Evolutionary conservation across 2,113 vertebrate genomes (phyloP).

Genomic region (Isurus oxyrinchus): DNA sequence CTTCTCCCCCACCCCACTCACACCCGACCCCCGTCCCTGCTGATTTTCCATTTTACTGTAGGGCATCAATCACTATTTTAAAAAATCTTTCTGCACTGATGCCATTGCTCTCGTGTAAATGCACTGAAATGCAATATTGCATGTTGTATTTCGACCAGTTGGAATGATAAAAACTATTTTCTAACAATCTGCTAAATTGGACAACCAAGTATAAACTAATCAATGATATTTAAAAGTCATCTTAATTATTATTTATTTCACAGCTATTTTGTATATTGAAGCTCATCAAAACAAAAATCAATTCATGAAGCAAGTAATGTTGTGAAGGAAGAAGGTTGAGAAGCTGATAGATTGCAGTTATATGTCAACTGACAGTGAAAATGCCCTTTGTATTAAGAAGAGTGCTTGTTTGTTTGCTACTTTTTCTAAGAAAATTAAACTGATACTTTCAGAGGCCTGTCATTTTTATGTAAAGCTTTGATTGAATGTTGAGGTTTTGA

Average conservation of each 20-base stretch:
- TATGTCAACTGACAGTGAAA: neutral
- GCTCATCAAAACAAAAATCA: slow-evolving; percentile 6
- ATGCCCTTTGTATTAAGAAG: neutral
- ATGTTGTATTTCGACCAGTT: neutral
- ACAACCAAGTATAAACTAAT: neutral
- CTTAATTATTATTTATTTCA: neutral
- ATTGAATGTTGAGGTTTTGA: neutral
- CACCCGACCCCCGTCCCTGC: too few relatives aligned
- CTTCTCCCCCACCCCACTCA: too few relatives aligned
- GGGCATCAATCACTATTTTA: too few relatives aligned
- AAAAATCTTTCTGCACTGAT: too few relatives aligned
- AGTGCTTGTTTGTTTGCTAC: neutral
- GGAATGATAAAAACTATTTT: neutral
- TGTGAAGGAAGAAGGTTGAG: neutral
- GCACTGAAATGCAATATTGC: neutral
- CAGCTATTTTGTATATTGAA: neutral
- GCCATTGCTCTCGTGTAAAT: neutral
- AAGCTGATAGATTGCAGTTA: slow-evolving; percentile 4
- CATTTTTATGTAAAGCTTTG: neutral
- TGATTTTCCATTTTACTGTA: too few relatives aligned
- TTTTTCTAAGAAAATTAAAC: neutral
- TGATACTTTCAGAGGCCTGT: neutral
- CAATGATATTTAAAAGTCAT: neutral
- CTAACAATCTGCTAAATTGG: neutral
- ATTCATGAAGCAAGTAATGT: neutral